Evolutionary conservation across 1,140 invertebrate genomes (phyloP).

Genomic region (Pogonomyrmex barbatus): DNA sequence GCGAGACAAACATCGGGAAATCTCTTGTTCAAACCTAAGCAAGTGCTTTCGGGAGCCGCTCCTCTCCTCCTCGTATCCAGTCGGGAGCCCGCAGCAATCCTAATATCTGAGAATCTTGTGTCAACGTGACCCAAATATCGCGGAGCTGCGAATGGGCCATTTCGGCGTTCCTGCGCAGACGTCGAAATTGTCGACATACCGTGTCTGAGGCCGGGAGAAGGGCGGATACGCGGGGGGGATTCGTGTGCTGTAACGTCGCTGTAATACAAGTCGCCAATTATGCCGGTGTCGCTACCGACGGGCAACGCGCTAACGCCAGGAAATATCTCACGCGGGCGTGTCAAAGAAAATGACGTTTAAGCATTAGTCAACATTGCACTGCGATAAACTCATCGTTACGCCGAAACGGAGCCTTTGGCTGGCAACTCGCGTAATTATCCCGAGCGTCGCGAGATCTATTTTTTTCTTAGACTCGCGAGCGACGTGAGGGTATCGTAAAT

Average conservation of each 20-base stretch:
- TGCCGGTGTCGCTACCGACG: slow-evolving; percentile 29
- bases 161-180: slow-evolving; percentile 39
- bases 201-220: slow-evolving; percentile 4
- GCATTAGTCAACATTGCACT: slow-evolving; percentile 7
- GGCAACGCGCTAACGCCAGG: not conserved
- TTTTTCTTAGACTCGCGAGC: not conserved
- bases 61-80: not conserved
- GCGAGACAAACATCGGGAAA: not conserved
- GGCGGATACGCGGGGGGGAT: not conserved
- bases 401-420: not conserved
- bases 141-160: slow-evolving; percentile 28
- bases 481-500: not conserved
- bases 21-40: not conserved
- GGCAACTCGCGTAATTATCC: not conserved
- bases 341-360: slow-evolving; percentile 29
- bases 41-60: not conserved
- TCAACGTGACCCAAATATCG: slow-evolving; percentile 58
- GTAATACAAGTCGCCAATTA: slow-evolving; percentile 55
- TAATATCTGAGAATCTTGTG: slow-evolving; percentile 58
- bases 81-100: slow-evolving; percentile 8
- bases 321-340: slow-evolving; percentile 35
- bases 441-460: not conserved
- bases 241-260: slow-evolving; percentile 18
- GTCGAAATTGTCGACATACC: slow-evolving; percentile 53
- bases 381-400: not conserved